These are phyloP conservation scores for Epizoanthus ramosus DNA, from an alignment of 92 coral and sea anemone species.

Conservation along the genomic window DNA sequence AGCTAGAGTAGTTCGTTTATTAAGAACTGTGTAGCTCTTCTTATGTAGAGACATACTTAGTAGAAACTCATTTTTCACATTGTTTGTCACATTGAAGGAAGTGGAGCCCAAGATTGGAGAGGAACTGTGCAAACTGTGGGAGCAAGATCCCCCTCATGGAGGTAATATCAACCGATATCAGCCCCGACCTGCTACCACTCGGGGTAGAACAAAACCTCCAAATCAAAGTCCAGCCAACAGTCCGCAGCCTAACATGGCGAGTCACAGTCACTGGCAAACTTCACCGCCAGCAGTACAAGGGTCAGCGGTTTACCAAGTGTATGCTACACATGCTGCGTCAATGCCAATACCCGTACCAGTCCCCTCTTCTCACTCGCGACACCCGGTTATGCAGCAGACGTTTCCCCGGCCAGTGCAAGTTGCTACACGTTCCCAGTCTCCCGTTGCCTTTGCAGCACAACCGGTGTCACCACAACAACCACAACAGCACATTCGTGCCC, in stretches of 20 bases:
- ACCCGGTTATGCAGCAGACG: constrained; percentile 70
- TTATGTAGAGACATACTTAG: not conserved
- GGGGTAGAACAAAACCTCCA: constrained; percentile 61
- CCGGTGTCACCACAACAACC: constrained; percentile 34
- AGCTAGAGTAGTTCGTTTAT: not conserved
- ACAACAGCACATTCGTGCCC: constrained; percentile 26
- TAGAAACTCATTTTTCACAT: not conserved
- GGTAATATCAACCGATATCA: constrained; percentile 54
- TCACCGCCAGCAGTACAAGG: constrained; percentile 65
- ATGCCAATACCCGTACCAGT: constrained; percentile 98
- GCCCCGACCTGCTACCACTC: constrained; percentile 30
- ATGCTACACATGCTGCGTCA: constrained; percentile 93
- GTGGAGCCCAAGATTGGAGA: constrained; percentile 92
- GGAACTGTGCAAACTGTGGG: constrained; percentile 93
- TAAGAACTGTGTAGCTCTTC: not conserved
- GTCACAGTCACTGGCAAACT: constrained; percentile 76
- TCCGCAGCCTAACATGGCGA: constrained; percentile 45
- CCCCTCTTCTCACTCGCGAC: constrained; percentile 80
- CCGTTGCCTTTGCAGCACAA: constrained; percentile 59
- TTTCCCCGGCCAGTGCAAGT: constrained; percentile 70
- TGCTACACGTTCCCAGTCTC: constrained; percentile 66
- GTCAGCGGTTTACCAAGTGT: constrained; percentile 76
- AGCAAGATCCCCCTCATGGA: constrained; percentile 55
- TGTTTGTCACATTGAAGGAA: constrained; percentile 60
- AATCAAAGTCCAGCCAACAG: constrained; percentile 37